phyloP scores from a whole-genome alignment of 2,797 vertebrate species.

The Adrianichthys oophorus region DNA sequence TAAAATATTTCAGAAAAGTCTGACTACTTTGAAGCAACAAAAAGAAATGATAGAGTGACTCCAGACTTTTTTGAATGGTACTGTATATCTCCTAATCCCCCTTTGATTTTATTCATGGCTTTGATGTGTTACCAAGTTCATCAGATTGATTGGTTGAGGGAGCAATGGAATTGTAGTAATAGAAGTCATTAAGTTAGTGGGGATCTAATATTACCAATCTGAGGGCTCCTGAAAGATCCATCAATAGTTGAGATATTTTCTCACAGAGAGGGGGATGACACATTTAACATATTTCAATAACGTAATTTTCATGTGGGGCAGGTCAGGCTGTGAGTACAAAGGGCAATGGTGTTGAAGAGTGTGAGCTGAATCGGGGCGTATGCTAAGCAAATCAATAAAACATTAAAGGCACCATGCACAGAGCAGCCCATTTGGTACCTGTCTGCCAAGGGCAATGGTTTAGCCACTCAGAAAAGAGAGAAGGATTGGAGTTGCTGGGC shows the following conservation, averaged over 20 bases:
- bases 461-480: constrained; percentile 76
- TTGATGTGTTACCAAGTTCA: constrained; percentile 72
- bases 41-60: too few species aligned
- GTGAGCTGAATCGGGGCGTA: constrained; percentile 75
- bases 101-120: constrained; percentile 68
- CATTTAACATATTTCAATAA: constrained; percentile 81
- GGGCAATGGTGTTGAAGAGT: constrained; percentile 74
- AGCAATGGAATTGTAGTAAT: constrained; percentile 66
- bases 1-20: too few species aligned
- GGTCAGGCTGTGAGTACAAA: constrained; percentile 76
- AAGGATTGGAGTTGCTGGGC: constrained; percentile 84
- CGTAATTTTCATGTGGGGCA: constrained; percentile 77
- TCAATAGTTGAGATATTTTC: constrained; percentile 76
- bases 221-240: constrained; percentile 64
- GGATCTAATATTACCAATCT: constrained; percentile 74
- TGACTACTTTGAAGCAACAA: too few species aligned
- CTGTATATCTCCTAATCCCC: constrained; percentile 57
- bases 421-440: constrained; percentile 80
- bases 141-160: constrained; percentile 71
- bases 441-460: constrained; percentile 79
- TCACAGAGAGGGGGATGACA: constrained; percentile 44
- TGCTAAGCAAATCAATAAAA: constrained; percentile 83
- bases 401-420: constrained; percentile 79
- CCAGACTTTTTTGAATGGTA: too few species aligned
- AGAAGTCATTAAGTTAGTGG: constrained; percentile 72